Base-by-base conservation (phyloP, 2,797 vertebrate genomes). In the Chelidonichthys spinosus region DNA sequence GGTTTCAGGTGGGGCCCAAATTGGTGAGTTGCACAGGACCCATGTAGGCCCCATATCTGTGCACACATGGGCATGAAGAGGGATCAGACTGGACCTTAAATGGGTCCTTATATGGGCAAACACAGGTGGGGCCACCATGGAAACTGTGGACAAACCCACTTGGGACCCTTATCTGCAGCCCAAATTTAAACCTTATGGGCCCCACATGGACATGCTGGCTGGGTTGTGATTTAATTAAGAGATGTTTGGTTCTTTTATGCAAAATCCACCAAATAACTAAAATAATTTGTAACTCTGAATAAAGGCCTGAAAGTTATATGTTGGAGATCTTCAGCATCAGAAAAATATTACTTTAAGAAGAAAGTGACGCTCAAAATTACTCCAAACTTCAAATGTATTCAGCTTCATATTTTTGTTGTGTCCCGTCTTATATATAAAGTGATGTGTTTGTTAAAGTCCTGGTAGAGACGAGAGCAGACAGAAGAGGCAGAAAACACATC, bases 401-500 rank as follows among this genome's bases (percentile, higher is more conserved):
- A 55, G 33, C 60, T 63, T 43, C 10, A 2, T 67, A 32, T 2
- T 2, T 44, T 33, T 17, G 11, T 5, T 25, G 4, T 18, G 37
- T 82, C 58, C 15, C 7, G 0, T 44, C 15, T 32, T 7, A 6
- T 65, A 6, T 37, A 6, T 37, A 6, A 52, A 42, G 44, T 33
- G 13, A 42, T 1, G 17, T 43, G 53, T 36, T 35, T n/a, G 52
- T 32, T 61, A 25, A 25, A 25, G 25, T 25, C 25, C 32, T 52
- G 9, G 67, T 10, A 36, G 11, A 69, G 39, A 50, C 58, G 14
- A 55, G 40, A 70, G 63, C 36, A 35, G 42, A 60, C 3, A 62
- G 40, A 63, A 47, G 55, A 77, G 33, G 58, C 47, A 58, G 46
- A 55, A 65, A 59, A 61, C 3, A 68, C 33, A 78, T 84, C 64